Evolutionary conservation across 2,113 vertebrate genomes (phyloP).

Genomic region (Halcyon senegalensis): DNA sequence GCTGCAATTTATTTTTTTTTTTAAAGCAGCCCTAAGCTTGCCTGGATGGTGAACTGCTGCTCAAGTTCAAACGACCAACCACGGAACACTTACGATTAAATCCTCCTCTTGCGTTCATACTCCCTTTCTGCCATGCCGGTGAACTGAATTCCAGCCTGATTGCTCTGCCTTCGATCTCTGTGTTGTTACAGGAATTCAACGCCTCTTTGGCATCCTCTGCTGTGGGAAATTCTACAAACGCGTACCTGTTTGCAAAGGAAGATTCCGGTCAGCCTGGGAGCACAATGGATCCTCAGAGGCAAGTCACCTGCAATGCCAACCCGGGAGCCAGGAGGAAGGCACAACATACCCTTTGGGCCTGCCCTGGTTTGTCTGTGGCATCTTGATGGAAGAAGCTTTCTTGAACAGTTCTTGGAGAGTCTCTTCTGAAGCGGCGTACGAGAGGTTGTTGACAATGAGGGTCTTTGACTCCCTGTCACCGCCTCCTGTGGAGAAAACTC

Average conservation of each 20-base stretch:
- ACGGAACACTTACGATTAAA: conserved; percentile 68
- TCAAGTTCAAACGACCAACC: not conserved
- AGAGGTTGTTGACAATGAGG: conserved; percentile 91
- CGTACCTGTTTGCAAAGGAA: conserved; percentile 76
- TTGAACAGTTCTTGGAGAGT: conserved; percentile 89
- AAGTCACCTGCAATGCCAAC: not conserved
- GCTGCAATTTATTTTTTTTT: not conserved
- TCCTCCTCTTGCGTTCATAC: conserved; percentile 69
- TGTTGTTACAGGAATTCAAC: conserved; percentile 88
- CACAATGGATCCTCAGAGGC: not conserved
- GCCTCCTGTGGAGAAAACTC: not conserved
- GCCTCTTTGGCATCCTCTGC: conserved; percentile 91
- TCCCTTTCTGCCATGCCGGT: conserved; percentile 72
- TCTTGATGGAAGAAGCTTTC: conserved; percentile 87
- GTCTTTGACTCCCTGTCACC: conserved; percentile 81
- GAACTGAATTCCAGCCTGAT: conserved; percentile 89
- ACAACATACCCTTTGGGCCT: conserved; percentile 88
- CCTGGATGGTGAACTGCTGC: not conserved
- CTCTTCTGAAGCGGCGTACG: conserved; percentile 90
- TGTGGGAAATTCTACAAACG: conserved; percentile 90
- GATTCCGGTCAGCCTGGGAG: not conserved
- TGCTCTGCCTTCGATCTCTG: conserved; percentile 90
- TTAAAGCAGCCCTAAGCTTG: not conserved
- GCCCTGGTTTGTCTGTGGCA: conserved; percentile 89
- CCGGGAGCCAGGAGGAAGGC: not conserved